Percentiles rank a stretch among this genome's conserved stretches.
phyloP scores from a whole-genome alignment of 2,113 vertebrate species.

The Cochlearius cochlearius region DNA sequence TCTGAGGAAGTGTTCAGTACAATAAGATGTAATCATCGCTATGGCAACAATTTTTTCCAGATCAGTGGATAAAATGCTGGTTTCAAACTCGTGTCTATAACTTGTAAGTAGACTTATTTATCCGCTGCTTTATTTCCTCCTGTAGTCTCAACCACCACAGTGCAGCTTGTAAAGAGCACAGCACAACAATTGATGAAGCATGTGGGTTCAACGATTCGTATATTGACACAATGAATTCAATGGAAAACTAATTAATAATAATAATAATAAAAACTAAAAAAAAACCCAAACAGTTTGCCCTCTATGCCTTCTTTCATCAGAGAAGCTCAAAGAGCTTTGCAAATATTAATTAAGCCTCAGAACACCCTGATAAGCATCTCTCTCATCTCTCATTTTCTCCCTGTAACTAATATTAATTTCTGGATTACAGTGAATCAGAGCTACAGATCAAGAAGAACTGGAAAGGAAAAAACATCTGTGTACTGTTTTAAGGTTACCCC shows the following conservation, averaged over 20 bases:
- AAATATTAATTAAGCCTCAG: conserved; percentile 52
- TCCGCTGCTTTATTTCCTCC: conserved; percentile 18
- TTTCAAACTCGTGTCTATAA: neutral
- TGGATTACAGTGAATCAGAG: neutral
- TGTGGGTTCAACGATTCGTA: neutral
- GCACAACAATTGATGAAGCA: neutral
- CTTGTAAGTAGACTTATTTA: neutral
- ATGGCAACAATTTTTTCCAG: conserved; percentile 29
- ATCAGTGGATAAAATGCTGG: neutral
- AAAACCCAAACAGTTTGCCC: neutral
- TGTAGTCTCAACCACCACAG: neutral
- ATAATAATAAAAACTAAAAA: neutral
- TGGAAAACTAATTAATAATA: conserved; percentile 50
- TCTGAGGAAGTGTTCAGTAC: neutral
- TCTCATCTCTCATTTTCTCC: neutral
- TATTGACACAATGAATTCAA: conserved; percentile 1
- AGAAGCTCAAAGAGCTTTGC: conserved; percentile 4
- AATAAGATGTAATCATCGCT: neutral
- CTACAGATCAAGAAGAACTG: neutral
- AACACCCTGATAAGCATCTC: conserved; percentile 27
- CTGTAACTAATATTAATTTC: conserved; percentile 22
- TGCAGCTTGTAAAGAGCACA: neutral
- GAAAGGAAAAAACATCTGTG: neutral
- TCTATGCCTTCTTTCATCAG: conserved; percentile 24
- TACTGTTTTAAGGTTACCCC: neutral